Conservation (phyloP, 64 coral and sea anemone genomes). For the Porites lutea region DNA sequence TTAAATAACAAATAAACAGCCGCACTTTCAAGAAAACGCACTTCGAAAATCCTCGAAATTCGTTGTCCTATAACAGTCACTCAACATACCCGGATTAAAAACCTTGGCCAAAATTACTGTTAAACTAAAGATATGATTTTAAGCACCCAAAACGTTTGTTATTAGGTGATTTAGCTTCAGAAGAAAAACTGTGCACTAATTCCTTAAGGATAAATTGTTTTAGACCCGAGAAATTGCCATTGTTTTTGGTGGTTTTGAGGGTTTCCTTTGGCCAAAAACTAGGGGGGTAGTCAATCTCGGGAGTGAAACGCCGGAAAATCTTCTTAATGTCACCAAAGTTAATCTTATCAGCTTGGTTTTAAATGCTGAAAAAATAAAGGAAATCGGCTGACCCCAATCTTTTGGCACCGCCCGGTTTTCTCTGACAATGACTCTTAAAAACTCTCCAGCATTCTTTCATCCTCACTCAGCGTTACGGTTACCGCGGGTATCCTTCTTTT, state of each 20-base stretch:
- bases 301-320: background rate
- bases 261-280: background rate
- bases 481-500: too few species aligned
- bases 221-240: background rate
- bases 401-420: too few species aligned
- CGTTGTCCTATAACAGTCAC: background rate
- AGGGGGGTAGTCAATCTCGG: too few species aligned
- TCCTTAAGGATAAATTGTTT: background rate
- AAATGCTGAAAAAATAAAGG: too few species aligned
- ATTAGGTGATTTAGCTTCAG: background rate
- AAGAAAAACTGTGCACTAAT: background rate
- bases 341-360: too few species aligned
- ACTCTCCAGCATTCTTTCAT: too few species aligned
- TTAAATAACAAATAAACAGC: constrained; percentile 2
- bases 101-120: background rate
- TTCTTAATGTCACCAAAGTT: background rate
- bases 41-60: background rate
- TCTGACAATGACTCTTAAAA: too few species aligned
- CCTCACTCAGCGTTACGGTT: too few species aligned
- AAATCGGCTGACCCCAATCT: too few species aligned
- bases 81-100: background rate
- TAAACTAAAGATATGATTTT: background rate
- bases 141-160: background rate
- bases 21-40: background rate
- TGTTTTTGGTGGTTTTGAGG: background rate